Conservation (phyloP, 2,888 invertebrate species). For the Polydrusus tereticollis region DNA sequence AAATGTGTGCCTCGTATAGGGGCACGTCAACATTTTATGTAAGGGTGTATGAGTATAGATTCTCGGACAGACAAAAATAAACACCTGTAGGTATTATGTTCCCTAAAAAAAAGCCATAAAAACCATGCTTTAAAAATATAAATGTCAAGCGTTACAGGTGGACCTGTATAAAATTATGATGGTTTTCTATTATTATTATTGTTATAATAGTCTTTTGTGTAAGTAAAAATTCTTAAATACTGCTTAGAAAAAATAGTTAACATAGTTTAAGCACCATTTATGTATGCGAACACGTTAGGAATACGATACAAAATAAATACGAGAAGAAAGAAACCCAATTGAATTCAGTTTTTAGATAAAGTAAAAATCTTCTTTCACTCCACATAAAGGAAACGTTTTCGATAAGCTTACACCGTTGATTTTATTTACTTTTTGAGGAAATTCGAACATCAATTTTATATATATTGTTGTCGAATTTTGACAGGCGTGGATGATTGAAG, state of each 20-base stretch:
- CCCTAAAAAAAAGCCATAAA: neutral
- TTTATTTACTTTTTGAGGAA: slow-evolving; percentile 32
- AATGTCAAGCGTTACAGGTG: neutral
- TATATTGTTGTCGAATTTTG: slow-evolving; percentile 19
- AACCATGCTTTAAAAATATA: neutral
- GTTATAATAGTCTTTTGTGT: too few species aligned
- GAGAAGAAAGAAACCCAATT: slow-evolving; percentile 29
- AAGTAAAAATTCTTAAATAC: neutral
- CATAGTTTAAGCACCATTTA: neutral
- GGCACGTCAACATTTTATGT: neutral
- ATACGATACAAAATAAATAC: slow-evolving; percentile 27
- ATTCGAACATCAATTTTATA: slow-evolving; percentile 16
- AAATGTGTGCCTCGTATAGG: slow-evolving; percentile 5
- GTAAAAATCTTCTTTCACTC: slow-evolving; percentile 33
- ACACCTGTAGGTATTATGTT: slow-evolving; percentile 5
- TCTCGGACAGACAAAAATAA: too few species aligned
- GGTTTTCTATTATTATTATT: neutral
- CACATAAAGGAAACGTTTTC: slow-evolving; percentile 39
- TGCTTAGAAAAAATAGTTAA: neutral
- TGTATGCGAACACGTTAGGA: neutral
- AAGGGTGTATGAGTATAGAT: neutral
- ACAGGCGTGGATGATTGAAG: slow-evolving; percentile 22
- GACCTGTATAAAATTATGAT: neutral
- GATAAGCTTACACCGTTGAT: slow-evolving; percentile 37
- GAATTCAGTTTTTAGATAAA: slow-evolving; percentile 35